Evolutionary conservation across 2,888 invertebrate species (phyloP), one percentile per base, ranked within the genome.

Genomic region (Drosophila tanythrix): DNA sequence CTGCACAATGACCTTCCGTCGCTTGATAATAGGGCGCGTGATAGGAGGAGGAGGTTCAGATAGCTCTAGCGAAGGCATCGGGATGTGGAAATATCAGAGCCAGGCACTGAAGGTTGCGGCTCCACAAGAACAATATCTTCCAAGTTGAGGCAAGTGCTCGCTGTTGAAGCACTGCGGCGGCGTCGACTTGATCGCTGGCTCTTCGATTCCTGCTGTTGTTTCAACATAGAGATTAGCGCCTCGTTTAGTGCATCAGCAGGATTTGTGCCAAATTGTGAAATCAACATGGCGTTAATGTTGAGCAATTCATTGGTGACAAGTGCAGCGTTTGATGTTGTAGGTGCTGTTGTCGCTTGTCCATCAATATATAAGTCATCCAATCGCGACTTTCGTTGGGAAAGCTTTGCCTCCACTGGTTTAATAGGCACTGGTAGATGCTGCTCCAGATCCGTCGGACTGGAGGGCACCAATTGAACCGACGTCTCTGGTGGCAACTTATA

Each of bases 401-500:
- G 68, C 29, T 75, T 89, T 60, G 66, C 10, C 18, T 52, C 33
- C 6, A 57, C 7, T 18, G 29, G 1, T 27, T 64, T 72, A 43
- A 10, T 60, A 3, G 31, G 40, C 7, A 69, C 35, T 13, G 36
- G 53, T 10, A 66, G 70, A 6, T 65, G 61, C 0, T 66, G 51
- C 13, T 81, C 79, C 6, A 61, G 61, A 25, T 91, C 92, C 25
- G 91, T 88, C 1, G 90, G 87, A 63, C 91, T 90, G 6, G 93
- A 92, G 2, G 92, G 92, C 18, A 93, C 91, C 60, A 93, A 79
- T 61, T 93, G 93, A 1, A 93, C 93, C 1, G 93, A 93, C 6
- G 93, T 93, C 72, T 93, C 93, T 21, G 93, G 92, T 4, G 93
- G 93, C 50, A 93, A 66, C 64, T 92, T 93, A 59, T 93, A 93